Conservation (phyloP, 1,140 invertebrate genomes). For the Heliconius nattereri region DNA sequence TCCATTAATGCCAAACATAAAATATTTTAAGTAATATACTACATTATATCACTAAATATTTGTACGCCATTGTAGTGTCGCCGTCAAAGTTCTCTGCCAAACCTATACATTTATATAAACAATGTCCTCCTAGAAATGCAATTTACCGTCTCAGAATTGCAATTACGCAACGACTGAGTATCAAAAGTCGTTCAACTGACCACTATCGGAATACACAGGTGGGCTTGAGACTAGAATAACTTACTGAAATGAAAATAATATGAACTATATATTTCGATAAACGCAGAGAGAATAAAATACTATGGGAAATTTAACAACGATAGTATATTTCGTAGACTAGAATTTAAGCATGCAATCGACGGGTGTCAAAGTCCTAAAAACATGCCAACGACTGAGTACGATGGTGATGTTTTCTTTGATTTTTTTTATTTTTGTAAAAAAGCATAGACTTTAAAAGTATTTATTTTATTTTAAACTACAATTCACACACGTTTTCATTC, state of each 20-base stretch:
- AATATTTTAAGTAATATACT: background rate
- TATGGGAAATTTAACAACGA: no score
- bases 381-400: no score
- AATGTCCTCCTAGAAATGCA: constrained; percentile 19
- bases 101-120: constrained; percentile 22
- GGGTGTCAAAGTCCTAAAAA: no score
- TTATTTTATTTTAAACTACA: no score
- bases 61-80: background rate
- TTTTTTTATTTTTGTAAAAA: no score
- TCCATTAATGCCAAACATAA: background rate
- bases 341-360: no score
- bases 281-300: no score
- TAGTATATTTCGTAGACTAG: no score
- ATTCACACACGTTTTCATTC: background rate
- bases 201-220: constrained; percentile 42
- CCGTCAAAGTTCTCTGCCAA: constrained; percentile 24
- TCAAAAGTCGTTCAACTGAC: constrained; percentile 32
- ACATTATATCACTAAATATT: constrained; percentile 1
- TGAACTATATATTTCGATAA: background rate
- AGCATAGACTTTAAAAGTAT: no score
- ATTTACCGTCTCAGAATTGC: constrained; percentile 23
- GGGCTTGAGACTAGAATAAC: background rate
- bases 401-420: no score
- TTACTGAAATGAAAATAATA: background rate
- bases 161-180: constrained; percentile 25